Evolutionary conservation across 1,140 invertebrate species (phyloP).

Genomic region (Drosophila rufa): DNA sequence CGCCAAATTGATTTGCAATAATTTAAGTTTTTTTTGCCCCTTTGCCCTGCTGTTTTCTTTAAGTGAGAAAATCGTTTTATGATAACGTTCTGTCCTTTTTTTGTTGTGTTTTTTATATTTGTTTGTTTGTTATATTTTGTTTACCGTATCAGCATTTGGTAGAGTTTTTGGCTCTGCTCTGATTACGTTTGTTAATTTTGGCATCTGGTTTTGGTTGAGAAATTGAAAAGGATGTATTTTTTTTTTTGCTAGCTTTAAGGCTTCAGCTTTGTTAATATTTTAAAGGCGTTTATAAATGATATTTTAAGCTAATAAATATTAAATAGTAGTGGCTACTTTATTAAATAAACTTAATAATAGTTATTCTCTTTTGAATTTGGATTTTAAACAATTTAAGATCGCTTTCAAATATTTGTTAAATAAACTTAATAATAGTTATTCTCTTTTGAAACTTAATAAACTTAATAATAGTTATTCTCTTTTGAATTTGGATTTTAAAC

Average conservation of each 20-base stretch:
- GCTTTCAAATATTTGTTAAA: too few species aligned
- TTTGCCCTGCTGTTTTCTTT: slow-evolving; percentile 31
- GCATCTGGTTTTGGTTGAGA: slow-evolving; percentile 24
- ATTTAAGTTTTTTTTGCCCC: slow-evolving; percentile 68
- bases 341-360: too few species aligned
- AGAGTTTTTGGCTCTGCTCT: slow-evolving; percentile 8
- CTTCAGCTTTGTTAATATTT: background rate
- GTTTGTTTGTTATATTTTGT: slow-evolving; percentile 27
- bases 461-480: too few species aligned
- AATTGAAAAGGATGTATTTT: background rate
- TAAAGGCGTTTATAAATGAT: too few species aligned
- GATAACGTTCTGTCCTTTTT: slow-evolving; percentile 57
- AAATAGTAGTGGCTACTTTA: too few species aligned
- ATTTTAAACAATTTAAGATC: too few species aligned
- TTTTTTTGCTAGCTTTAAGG: slow-evolving; percentile 1
- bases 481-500: too few species aligned
- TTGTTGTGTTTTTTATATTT: background rate
- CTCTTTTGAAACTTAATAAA: too few species aligned
- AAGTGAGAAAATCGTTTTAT: slow-evolving; percentile 83
- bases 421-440: too few species aligned
- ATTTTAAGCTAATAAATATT: too few species aligned
- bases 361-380: too few species aligned
- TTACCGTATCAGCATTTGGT: slow-evolving; percentile 20
- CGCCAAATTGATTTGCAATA: slow-evolving; percentile 83
- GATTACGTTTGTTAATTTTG: slow-evolving; percentile 26